Evolutionary conservation across 2,113 vertebrate species (phyloP).

Genomic region (Athene cunicularia): DNA sequence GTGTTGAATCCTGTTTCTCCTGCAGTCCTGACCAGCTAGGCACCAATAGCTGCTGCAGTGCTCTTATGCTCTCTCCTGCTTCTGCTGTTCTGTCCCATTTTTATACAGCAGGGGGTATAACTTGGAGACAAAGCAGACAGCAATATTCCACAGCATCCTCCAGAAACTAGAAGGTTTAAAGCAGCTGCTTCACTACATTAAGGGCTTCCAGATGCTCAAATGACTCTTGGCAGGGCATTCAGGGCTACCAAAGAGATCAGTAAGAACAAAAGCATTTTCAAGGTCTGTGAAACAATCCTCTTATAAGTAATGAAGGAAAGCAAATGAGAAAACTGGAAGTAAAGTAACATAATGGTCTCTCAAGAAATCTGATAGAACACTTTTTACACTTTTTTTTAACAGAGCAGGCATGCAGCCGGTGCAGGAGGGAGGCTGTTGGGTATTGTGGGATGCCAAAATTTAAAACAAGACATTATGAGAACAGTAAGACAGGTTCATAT

Average conservation of each 20-base stretch:
- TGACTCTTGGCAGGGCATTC: not conserved
- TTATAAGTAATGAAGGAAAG: not conserved
- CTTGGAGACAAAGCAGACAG: not conserved
- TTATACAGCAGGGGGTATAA: not conserved
- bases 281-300: not conserved
- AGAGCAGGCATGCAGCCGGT: not conserved
- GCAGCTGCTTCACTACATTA: not conserved
- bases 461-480: not conserved
- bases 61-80: not conserved
- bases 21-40: not conserved
- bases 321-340: not conserved
- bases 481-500: not conserved
- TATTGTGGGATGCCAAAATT: not conserved
- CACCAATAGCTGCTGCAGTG: not conserved
- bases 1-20: not conserved
- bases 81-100: not conserved
- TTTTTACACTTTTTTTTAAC: not conserved
- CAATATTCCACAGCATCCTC: not conserved
- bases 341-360: not conserved
- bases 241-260: not conserved
- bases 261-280: not conserved
- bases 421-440: not conserved
- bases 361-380: not conserved
- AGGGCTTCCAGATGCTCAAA: not conserved
- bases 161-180: not conserved